Evolutionary conservation across 2,113 vertebrate species (phyloP).

Genomic region (Myrmecobius fasciatus): DNA sequence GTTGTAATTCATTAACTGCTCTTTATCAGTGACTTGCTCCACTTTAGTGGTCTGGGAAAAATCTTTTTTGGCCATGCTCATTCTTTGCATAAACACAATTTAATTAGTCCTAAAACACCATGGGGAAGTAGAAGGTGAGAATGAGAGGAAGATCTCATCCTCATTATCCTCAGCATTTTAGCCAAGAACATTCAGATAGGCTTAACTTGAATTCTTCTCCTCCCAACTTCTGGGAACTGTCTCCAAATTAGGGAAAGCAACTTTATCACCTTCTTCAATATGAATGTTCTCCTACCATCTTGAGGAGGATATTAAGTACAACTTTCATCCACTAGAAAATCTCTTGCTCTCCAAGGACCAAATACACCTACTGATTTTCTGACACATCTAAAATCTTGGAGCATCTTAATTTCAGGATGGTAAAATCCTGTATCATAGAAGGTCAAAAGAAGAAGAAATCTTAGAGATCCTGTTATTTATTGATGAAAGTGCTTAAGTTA

Average conservation of each 20-base stretch:
- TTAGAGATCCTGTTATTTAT: neutral
- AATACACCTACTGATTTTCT: neutral
- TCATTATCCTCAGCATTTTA: neutral
- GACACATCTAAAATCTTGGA: neutral
- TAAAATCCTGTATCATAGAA: neutral
- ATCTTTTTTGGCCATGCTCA: slow-evolving; percentile 42
- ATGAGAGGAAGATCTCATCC: neutral
- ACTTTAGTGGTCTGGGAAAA: slow-evolving; percentile 65
- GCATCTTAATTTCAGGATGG: neutral
- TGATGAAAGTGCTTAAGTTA: neutral
- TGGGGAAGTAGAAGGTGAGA: neutral
- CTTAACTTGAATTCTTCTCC: slow-evolving; percentile 28
- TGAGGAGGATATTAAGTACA: neutral
- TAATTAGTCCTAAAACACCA: slow-evolving; percentile 57
- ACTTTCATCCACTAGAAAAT: neutral
- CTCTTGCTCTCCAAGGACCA: neutral
- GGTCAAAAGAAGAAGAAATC: neutral
- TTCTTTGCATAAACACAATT: slow-evolving; percentile 31
- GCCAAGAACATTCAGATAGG: neutral
- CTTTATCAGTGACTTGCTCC: slow-evolving; percentile 51
- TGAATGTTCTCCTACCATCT: neutral
- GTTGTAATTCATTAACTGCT: slow-evolving; percentile 65
- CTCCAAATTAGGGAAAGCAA: neutral
- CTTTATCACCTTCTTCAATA: neutral
- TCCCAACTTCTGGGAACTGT: neutral